phyloP scores from a whole-genome alignment of 2,797 vertebrate species.

The Setipinna tenuifilis region DNA sequence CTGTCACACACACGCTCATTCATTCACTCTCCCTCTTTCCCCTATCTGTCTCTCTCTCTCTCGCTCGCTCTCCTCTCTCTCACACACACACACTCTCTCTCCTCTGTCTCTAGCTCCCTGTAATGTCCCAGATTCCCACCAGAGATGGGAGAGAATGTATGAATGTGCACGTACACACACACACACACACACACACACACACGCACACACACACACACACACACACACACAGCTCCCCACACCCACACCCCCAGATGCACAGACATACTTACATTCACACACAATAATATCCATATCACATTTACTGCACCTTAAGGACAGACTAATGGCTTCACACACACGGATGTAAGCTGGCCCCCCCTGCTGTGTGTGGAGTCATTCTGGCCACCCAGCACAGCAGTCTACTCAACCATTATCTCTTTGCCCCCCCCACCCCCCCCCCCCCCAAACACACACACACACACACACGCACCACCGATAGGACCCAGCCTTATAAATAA shows the following conservation, averaged over 20 bases:
- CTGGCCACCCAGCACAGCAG: not conserved
- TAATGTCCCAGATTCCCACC: not conserved
- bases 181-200: conserved; percentile 28
- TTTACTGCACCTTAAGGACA: not conserved
- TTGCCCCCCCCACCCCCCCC: not conserved
- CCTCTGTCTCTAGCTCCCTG: not conserved
- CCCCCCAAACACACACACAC: not conserved
- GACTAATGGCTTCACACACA: not conserved
- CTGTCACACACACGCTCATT: no score
- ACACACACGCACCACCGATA: not conserved
- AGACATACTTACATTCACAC: conserved; percentile 21
- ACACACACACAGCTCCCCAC: conserved; percentile 25
- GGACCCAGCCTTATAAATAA: conserved; percentile 35
- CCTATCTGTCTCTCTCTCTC: no score
- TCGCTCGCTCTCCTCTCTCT: not conserved
- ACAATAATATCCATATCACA: not conserved
- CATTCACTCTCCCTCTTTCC: not conserved
- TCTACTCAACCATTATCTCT: not conserved
- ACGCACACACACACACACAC: not conserved
- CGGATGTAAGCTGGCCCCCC: not conserved
- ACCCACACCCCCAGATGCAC: not conserved
- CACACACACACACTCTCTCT: not conserved
- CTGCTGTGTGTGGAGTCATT: not conserved
- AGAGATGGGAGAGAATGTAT: not conserved
- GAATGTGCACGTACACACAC: not conserved